These are phyloP conservation scores for Apamea sordens DNA, from an alignment of 2,888 invertebrate species.

Conservation along the genomic window DNA sequence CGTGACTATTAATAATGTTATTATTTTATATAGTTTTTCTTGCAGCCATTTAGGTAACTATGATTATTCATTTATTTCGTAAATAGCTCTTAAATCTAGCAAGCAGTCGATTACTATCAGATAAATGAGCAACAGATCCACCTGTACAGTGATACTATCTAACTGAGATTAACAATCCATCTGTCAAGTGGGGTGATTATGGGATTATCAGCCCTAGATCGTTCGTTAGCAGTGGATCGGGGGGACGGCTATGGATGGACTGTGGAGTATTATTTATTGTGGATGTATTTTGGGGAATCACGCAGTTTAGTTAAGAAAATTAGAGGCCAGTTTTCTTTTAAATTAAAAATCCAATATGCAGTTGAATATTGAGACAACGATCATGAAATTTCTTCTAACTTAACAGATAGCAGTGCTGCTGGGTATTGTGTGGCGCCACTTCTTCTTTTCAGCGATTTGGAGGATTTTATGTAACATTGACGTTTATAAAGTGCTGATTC, in stretches of 20 bases:
- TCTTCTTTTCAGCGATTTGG: not conserved
- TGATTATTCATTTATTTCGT: not conserved
- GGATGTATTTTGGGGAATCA: not conserved
- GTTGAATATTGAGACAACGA: not conserved
- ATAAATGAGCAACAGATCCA: constrained; percentile 49
- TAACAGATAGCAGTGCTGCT: not conserved
- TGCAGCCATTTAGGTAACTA: not conserved
- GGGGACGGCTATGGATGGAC: constrained; percentile 7
- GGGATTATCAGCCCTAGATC: constrained; percentile 51
- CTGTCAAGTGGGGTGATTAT: constrained; percentile 59
- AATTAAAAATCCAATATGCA: not conserved
- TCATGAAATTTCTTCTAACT: not conserved
- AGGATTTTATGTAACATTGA: not conserved
- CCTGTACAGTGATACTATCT: constrained; percentile 55
- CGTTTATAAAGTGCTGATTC: not conserved
- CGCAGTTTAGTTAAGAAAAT: not conserved
- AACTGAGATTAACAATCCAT: constrained; percentile 56
- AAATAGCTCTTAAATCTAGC: constrained; percentile 34
- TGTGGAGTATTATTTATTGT: constrained; percentile 5
- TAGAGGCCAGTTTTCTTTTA: not conserved
- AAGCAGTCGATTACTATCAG: constrained; percentile 32
- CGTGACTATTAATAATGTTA: not conserved
- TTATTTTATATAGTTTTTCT: not conserved
- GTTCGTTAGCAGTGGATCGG: constrained; percentile 35
- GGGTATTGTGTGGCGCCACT: not conserved